Percentiles rank a stretch among this genome's conserved stretches.
Evolutionary conservation across 23 tunicate genomes (phyloP).

Genomic region (Trididemnum nubilum): DNA sequence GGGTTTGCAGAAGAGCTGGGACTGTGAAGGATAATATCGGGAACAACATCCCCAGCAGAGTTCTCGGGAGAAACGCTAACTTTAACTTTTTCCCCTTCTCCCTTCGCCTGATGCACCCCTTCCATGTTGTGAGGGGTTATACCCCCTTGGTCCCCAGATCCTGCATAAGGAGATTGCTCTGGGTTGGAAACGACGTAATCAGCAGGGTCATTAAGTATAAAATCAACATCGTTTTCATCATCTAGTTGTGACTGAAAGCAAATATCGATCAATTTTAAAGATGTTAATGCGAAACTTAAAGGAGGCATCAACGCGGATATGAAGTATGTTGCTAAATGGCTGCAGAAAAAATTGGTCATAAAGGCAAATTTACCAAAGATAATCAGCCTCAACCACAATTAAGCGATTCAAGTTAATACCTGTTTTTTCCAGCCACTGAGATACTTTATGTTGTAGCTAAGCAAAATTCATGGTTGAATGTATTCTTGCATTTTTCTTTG

Average conservation of each 20-base stretch:
- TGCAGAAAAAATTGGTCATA: no score
- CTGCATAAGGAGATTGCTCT: background rate
- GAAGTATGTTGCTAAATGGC: no score
- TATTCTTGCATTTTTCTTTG: no score
- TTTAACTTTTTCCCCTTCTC: background rate
- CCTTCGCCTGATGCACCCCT: background rate
- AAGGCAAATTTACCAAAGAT: no score
- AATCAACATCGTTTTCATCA: conserved; percentile 73
- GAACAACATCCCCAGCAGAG: background rate
- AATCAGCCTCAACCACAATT: no score
- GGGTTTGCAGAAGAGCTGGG: background rate
- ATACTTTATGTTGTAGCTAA: no score
- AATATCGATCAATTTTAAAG: background rate
- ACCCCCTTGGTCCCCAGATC: background rate
- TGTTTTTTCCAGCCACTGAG: no score
- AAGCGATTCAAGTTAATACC: no score
- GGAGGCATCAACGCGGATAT: no score
- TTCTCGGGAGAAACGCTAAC: background rate
- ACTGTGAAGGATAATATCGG: background rate
- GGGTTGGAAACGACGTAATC: background rate
- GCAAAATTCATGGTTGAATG: no score
- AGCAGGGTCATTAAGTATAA: conserved; percentile 66
- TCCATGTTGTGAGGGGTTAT: background rate
- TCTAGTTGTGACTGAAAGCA: conserved; percentile 22
- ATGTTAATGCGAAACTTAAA: background rate